Base-by-base conservation (phyloP, 2,113 vertebrate genomes). In the Semnornis frantzii region DNA sequence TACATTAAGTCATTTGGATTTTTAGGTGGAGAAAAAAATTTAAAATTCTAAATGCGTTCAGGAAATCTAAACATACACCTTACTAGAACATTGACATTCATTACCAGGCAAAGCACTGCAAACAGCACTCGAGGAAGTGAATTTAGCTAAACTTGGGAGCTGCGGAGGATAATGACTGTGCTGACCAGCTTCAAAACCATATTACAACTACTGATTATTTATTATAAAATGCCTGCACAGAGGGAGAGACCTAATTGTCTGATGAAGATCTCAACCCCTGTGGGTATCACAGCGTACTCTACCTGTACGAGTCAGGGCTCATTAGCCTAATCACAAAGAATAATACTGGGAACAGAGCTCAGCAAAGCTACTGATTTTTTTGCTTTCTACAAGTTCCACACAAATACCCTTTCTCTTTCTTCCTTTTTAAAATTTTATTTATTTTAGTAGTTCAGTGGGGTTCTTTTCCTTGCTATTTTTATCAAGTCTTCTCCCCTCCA, bases 241-340 rank as follows among this genome's bases (percentile, higher is more conserved):
- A 94, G 94, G 95, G 97, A 96, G 92, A 94, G 91, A 92, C 92
- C 87, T 97, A 97, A 97, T 95, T 97, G 96, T 96, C 89, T 95
- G 95, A 96, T 96, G 92, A 97, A 90, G 95, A 95, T 94, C 82
- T 83, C 94, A 97, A 97, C 89, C 95, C 95, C 97, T 97, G 93
- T 95, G 93, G 95, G 95, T 89, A 96, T 93, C 93, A 85, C 95
- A 96, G 94, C 94, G 69, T 60, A 95, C 92, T 74, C 16, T 95
- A 96, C 95, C 96, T 95, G 94, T 94, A 95, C 94, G 94, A 96
- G 94, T 93, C 96, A 95, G 94, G 85, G 65, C 97, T 97, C 96
- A 97, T 97, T 96, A 97, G 92, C 85, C 95, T 97, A 93, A 96
- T 95, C 95, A 95, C 92, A 94, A 94, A 97, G 95, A 95, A 62